These are phyloP conservation scores for Apolygus lucorum DNA, from an alignment of 1,140 invertebrate species.

Conservation along the genomic window DNA sequence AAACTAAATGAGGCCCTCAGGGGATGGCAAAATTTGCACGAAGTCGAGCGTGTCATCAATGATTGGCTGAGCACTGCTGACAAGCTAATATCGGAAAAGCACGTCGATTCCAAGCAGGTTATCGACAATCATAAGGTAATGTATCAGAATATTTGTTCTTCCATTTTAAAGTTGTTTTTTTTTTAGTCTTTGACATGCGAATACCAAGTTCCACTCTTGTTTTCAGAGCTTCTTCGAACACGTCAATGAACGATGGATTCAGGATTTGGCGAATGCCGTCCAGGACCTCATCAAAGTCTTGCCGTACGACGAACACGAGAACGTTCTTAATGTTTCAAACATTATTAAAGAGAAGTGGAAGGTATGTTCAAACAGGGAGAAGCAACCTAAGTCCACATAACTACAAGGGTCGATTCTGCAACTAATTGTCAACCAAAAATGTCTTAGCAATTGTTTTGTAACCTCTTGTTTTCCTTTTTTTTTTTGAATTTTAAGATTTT, in stretches of 20 bases:
- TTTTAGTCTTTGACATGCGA: not conserved
- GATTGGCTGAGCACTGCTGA: constrained; percentile 82
- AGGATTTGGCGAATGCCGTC: constrained; percentile 67
- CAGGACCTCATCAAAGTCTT: constrained; percentile 67
- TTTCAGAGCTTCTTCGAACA: constrained; percentile 69
- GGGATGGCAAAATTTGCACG: constrained; percentile 77
- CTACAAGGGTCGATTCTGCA: too few relatives aligned
- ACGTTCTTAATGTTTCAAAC: constrained; percentile 60
- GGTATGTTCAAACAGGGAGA: constrained; percentile 34
- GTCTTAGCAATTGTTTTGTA: not conserved
- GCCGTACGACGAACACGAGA: constrained; percentile 55
- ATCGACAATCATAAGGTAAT: constrained; percentile 43
- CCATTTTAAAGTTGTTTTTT: not conserved
- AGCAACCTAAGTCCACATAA: too few relatives aligned
- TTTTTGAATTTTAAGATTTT: not conserved
- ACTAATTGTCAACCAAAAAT: too few relatives aligned
- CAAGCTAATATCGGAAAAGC: constrained; percentile 66
- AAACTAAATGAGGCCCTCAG: constrained; percentile 66
- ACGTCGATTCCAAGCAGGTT: constrained; percentile 36
- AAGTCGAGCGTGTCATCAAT: constrained; percentile 64
- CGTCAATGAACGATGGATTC: constrained; percentile 71
- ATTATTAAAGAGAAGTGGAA: constrained; percentile 66
- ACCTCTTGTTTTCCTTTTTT: not conserved
- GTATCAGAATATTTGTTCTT: not conserved
- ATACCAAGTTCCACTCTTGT: not conserved